Evolutionary conservation across 2,888 invertebrate species (phyloP), one percentile per base, ranked within the genome.

Genomic region (Drosophila rellima): DNA sequence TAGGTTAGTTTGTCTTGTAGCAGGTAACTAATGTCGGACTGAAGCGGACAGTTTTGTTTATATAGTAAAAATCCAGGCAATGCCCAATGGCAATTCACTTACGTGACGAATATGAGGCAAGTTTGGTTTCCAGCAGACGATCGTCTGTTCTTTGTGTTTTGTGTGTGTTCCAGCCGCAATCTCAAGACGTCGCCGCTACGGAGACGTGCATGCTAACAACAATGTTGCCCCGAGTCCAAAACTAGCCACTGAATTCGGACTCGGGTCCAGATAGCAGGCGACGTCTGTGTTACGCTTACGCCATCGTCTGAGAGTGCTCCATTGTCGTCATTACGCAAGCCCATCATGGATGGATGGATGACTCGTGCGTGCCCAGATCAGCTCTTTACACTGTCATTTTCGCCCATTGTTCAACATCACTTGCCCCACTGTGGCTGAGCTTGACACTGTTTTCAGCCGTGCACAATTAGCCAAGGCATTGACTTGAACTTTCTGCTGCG

Each of bases 401-500:
- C n/a, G 0, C 7, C 10, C 17, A 37, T 23, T 54, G 13, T 70
- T 62, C 20, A 20, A 0, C 18, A 37, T 0, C 17, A 48, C 23
- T 68, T 59, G 84, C 48, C n/a, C 85, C 85, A 85, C 85, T 65
- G 85, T 85, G 57, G 20, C 75, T 35, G 62, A 45, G 77, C 85
- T 80, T 82, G 83, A 78, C 88, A 86, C 76, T 42, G 59, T 77
- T 87, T 60, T 39, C 8, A 39, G 56, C 62, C 35, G 17, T 52
- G 45, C 70, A 65, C 23, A 50, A 59, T 7, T 11, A 64, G 65
- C 42, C 65, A 81, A 82, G 86, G 86, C 88, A 80, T 78, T 79
- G 86, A 80, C 76, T 83, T 72, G 59, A 66, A 61, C 67, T 81
- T 91, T 91, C 91, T 91, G 90, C 85, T 90, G 89, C 87, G 82